Evolutionary conservation across 2,888 invertebrate genomes (phyloP), one percentile per base, ranked within the genome.

Genomic region (Acleris cristana): DNA sequence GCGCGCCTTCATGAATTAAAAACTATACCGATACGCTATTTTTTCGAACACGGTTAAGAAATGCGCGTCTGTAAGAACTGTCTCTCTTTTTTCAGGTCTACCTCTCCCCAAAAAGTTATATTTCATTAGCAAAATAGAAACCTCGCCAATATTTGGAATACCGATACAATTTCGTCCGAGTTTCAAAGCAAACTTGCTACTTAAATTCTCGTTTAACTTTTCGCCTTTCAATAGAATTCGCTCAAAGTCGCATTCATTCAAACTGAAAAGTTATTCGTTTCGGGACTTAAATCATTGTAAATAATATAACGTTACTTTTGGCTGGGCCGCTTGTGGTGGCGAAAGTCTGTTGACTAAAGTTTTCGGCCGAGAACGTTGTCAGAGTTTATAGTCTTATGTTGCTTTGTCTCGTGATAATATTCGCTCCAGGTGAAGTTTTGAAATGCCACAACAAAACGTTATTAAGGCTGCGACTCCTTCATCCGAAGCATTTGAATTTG

Each of bases 131-230:
- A 14, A 40, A 40, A 14, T n/a, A 14, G 14, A 3, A 10, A 21
- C 19, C 48, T 45, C 45, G 12, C 44, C 18, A 16, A 18, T 1
- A 3, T 23, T 56, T 44, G 14, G 6, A 40, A 16, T 12, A 19
- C 58, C 49, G 18, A 64, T 64, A 64, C 63, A 56, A 56, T 64
- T 49, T 21, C 34, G 26, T 21, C 8, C 19, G 49, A 18, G 44
- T 56, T 56, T 56, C 51, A 60, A 56, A 54, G 16, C 44, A 55
- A 60, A 65, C 65, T 65, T 56, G 60, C 44, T 55, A 44, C 56
- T 56, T 21, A 44, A 40, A 45, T 19, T 61, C 55, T 1, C 60
- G 26, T 51, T 56, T 45, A 61, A 61, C 60, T 65, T 65, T 65
- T 45, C 44, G 26, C 44, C 40, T 65, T 56, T 65, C 60, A 61